Conservation (phyloP, 2,797 vertebrate genomes). For the Arnoldichthys spilopterus region DNA sequence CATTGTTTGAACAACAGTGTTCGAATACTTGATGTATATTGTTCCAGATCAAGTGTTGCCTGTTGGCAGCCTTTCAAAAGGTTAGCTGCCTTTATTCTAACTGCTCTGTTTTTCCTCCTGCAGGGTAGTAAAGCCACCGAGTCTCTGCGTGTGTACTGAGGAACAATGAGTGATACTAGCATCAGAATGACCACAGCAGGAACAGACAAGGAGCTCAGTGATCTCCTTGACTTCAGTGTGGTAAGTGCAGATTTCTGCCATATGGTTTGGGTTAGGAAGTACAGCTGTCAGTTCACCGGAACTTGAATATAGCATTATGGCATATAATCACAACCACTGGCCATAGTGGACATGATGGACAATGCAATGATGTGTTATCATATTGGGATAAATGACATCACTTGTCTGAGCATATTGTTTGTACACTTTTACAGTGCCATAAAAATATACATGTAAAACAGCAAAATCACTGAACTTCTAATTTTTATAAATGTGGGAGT, state of each 20-base stretch:
- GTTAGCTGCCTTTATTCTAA: not conserved
- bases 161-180: conserved; percentile 58
- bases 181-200: conserved; percentile 93
- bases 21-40: not conserved
- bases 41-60: not conserved
- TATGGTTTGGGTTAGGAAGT: not conserved
- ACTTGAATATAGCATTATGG: not conserved
- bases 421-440: not conserved
- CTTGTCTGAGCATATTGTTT: not conserved
- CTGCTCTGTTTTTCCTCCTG: not conserved
- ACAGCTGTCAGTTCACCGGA: not conserved
- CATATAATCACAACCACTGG: not conserved
- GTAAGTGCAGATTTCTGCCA: conserved; percentile 76
- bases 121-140: conserved; percentile 62
- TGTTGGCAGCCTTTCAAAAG: not conserved
- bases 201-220: conserved; percentile 97
- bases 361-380: not conserved
- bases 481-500: no score
- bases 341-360: not conserved
- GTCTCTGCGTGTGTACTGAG: conserved; percentile 28
- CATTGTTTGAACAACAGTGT: not conserved
- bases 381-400: not conserved
- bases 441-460: no score
- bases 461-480: no score
- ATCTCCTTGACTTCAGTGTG: conserved; percentile 98